phyloP scores from a whole-genome alignment of 2,888 invertebrate species.

The Habroteleia sp. region DNA sequence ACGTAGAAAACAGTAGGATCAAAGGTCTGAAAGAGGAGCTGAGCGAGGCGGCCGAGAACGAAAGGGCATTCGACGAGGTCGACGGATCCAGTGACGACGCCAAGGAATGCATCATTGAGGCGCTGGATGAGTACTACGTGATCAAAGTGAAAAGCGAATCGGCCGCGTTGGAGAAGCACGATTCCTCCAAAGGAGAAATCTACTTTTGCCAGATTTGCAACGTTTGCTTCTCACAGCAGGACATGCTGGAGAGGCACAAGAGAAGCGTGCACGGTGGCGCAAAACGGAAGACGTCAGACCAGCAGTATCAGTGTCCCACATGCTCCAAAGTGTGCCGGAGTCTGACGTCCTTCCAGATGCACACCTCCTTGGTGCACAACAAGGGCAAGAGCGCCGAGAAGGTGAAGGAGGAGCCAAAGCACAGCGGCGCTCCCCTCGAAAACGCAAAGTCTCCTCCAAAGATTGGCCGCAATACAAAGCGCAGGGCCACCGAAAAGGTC shows the following conservation, averaged over 20 bases:
- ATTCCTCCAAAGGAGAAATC: slow-evolving; percentile 53
- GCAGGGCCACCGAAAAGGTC: slow-evolving; percentile 19
- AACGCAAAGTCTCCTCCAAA: slow-evolving; percentile 64
- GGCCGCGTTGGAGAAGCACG: slow-evolving; percentile 40
- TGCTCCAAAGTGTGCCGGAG: slow-evolving; percentile 70
- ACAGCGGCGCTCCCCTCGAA: slow-evolving; percentile 66
- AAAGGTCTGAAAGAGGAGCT: too few relatives aligned
- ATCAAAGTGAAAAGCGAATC: slow-evolving; percentile 65
- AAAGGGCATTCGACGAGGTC: not conserved
- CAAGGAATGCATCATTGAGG: slow-evolving; percentile 31
- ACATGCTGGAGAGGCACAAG: slow-evolving; percentile 67
- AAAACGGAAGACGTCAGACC: too few relatives aligned
- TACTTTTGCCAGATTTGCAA: slow-evolving; percentile 70
- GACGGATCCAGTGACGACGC: slow-evolving; percentile 6
- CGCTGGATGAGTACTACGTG: slow-evolving; percentile 38
- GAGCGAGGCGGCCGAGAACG: too few relatives aligned
- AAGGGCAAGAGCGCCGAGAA: not conserved
- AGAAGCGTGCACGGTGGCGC: slow-evolving; percentile 26
- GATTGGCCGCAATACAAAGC: slow-evolving; percentile 61
- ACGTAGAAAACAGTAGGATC: too few relatives aligned
- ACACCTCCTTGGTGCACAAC: slow-evolving; percentile 53
- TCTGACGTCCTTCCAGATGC: too few relatives aligned
- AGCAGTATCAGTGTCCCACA: slow-evolving; percentile 67
- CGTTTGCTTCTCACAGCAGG: slow-evolving; percentile 67
- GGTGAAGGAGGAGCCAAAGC: slow-evolving; percentile 11